Conservation (phyloP, 2,888 invertebrate genomes). For the Boloria selene region DNA sequence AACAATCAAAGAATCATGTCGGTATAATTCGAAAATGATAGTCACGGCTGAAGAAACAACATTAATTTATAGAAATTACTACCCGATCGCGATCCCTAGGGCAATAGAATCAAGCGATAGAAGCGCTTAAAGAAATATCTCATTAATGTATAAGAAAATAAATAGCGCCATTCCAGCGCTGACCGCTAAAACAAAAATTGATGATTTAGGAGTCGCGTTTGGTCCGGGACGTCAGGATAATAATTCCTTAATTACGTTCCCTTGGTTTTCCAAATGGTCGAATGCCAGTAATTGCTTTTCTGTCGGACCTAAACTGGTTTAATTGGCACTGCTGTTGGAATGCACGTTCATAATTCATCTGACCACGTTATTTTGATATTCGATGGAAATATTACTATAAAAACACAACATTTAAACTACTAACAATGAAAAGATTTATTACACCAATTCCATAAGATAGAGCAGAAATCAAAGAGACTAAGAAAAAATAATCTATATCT, state of each 20-base stretch:
- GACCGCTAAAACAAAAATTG: constrained; percentile 43
- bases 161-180: constrained; percentile 17
- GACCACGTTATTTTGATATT: constrained; percentile 28
- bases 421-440: too few relatives aligned
- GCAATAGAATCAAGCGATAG: constrained; percentile 2
- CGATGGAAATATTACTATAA: constrained; percentile 6
- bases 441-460: too few relatives aligned
- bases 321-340: constrained; percentile 53
- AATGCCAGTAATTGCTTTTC: constrained; percentile 73
- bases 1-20: not conserved
- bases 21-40: constrained; percentile 12
- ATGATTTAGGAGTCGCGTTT: constrained; percentile 60
- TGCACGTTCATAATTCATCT: constrained; percentile 31
- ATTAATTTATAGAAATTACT: constrained; percentile 46
- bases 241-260: constrained; percentile 70
- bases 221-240: constrained; percentile 56
- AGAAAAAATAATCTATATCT: too few relatives aligned
- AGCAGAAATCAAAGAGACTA: too few relatives aligned
- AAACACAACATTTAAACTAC: too few relatives aligned
- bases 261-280: constrained; percentile 65
- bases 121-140: not conserved
- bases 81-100: constrained; percentile 33
- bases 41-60: constrained; percentile 13
- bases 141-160: constrained; percentile 2
- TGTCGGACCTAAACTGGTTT: constrained; percentile 58